phyloP scores from a whole-genome alignment of 2,113 vertebrate genomes.

The Terrapene triunguis region DNA sequence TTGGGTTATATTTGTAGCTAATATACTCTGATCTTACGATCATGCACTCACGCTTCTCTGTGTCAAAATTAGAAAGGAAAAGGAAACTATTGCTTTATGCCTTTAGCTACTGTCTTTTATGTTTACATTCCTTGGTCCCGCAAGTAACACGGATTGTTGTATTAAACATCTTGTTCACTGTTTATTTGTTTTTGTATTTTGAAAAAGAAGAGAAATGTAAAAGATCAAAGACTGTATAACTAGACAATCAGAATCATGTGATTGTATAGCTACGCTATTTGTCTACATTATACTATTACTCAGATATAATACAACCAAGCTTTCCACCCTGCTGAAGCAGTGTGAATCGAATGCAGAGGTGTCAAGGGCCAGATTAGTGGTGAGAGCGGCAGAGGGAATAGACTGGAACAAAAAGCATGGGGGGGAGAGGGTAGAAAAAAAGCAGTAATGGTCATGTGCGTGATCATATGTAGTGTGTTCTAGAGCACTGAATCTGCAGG shows the following conservation, averaged over 20 bases:
- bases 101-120: background rate
- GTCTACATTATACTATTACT: background rate
- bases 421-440: background rate
- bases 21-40: background rate
- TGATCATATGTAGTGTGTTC: background rate
- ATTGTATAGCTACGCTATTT: too few species aligned
- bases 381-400: background rate
- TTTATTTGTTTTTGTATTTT: background rate
- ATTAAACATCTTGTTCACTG: background rate
- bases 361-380: background rate
- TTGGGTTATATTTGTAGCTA: background rate
- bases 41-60: background rate
- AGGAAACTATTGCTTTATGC: background rate
- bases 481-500: background rate
- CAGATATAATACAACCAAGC: background rate
- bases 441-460: background rate
- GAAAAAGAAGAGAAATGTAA: background rate
- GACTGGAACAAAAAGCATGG: background rate
- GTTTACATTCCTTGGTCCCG: background rate
- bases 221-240: background rate
- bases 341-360: background rate
- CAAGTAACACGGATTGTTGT: background rate
- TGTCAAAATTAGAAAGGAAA: background rate
- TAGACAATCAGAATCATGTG: background rate
- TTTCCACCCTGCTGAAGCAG: background rate